phyloP scores from a whole-genome alignment of 2,888 invertebrate species.

The Melitaea athalia region DNA sequence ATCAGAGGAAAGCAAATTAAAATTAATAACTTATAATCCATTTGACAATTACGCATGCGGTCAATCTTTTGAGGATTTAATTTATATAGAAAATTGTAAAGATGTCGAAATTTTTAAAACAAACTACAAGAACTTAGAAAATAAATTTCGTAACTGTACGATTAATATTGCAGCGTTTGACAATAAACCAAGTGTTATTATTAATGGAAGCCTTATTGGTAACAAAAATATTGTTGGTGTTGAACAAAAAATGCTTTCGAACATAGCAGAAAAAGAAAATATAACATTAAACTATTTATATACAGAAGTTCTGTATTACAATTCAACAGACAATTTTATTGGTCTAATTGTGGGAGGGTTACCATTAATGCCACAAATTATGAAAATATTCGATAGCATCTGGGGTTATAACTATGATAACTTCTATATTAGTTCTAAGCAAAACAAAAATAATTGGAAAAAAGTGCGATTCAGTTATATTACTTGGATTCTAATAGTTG shows the following conservation, averaged over 20 bases:
- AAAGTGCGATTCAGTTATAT: slow-evolving; percentile 52
- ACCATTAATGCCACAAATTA: slow-evolving; percentile 53
- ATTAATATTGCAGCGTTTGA: slow-evolving; percentile 52
- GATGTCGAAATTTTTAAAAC: slow-evolving; percentile 35
- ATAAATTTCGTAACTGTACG: slow-evolving; percentile 49
- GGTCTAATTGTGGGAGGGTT: slow-evolving; percentile 51
- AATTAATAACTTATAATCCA: slow-evolving; percentile 51
- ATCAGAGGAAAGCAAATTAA: slow-evolving; percentile 33
- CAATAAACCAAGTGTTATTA: slow-evolving; percentile 51
- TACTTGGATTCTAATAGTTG: slow-evolving; percentile 57
- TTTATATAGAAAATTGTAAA: slow-evolving; percentile 49
- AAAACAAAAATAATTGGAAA: slow-evolving; percentile 53
- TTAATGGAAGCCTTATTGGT: no score
- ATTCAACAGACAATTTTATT: slow-evolving; percentile 49
- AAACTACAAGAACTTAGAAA: slow-evolving; percentile 41
- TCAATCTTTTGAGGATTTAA: slow-evolving; percentile 42
- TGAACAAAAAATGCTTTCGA: slow-evolving; percentile 58
- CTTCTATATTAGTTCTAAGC: slow-evolving; percentile 48
- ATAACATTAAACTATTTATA: slow-evolving; percentile 47
- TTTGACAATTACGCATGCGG: slow-evolving; percentile 55
- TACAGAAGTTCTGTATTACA: slow-evolving; percentile 43
- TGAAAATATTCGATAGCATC: slow-evolving; percentile 56
- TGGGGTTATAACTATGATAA: slow-evolving; percentile 55
- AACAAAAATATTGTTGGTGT: slow-evolving; percentile 48
- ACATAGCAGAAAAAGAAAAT: slow-evolving; percentile 49